Base-by-base conservation (phyloP, 1,140 invertebrate genomes). In the Leucophenga varia region DNA sequence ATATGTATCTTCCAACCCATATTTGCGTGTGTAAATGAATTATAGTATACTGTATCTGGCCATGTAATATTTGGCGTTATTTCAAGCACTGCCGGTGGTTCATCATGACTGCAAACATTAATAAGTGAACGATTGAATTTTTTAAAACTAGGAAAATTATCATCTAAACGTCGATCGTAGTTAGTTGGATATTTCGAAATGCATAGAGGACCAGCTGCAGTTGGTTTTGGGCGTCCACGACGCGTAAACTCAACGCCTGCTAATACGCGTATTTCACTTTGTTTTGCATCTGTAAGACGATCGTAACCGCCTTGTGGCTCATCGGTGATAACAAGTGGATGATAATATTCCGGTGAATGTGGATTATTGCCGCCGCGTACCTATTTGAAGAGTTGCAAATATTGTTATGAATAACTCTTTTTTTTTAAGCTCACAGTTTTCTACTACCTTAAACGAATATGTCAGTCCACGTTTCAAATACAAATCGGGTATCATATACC, bases 11-110 rank as follows among this genome's bases (percentile, higher is more conserved):
- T 91, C 85, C 88, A 92, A 16, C 92, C 92, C 90, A 94, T 93
- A 61, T 93, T 91, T 2, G 86, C 82, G 53, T 93, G 90, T 0
- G 89, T 91, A 75, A 91, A 96, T 40, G 91, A 94, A 76, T 95
- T 90, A 70, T 96, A 97, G 77, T 95, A 97, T 13, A 97, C 91
- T 8, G 84, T 80, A 72, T 96, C 92, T 0, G 94, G 93, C 89
- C 92, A 95, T 1, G 89, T 85, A 10, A 87, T 84, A 71, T 95
- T 94, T 2, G 94, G 94, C 3, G 89, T 90, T 3, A 95, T 85
- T 71, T 86, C 82, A 8, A 96, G 78, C 12, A 85, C 75, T 0
- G 85, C 89, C 4, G 87, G 81, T 5, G 86, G 80, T 42, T 87
- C 83, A 9, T 83, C 86, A 61, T 80, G 59, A 57, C 87, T 84